Base-by-base conservation (phyloP, 2,797 vertebrate species). In the Gadopsis marmoratus region DNA sequence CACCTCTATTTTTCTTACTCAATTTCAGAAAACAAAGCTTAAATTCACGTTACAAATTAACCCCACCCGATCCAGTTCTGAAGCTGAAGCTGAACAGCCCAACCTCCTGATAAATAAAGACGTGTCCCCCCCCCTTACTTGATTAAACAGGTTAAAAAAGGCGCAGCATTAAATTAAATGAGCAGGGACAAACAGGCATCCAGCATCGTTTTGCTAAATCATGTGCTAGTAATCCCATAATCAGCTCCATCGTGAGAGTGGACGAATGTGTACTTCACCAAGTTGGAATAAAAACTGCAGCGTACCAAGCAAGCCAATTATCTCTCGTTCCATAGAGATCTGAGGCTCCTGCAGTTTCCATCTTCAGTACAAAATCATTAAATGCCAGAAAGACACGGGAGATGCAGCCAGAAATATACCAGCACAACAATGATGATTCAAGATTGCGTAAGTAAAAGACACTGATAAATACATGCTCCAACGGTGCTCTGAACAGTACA, bases 391-490 rank as follows among this genome's bases (percentile, higher is more conserved):
- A 62, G 67, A 71, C 63, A 65, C 26, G 29, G 10, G 31, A 19
- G 48, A 75, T 71, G 39, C 23, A 64, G 73, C 69, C 64, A 60
- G 43, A 68, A 63, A 75, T 58, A 76, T 63, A 77, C 74, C 68
- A 80, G 53, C 62, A 58, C 78, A 81, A 79, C 82, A 71, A 73
- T 78, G 50, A 84, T 81, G 84, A 84, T 81, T 83, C 70, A 73
- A 89, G 77, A 85, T 78, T 76, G 79, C 65, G 45, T 19, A 7
- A 79, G 31, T 19, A 19, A 39, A 31, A 16, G 77, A 50, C 61
- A 50, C 76, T 77, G 86, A 83, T 82, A 67, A 77, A 86, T 85
- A 67, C 74, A 79, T 76, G 71, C 53, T 87, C 78, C 41, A 76
- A 58, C 11, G 0, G 17, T 71, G 33, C 39, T 79, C 79, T 53